A percentile compares a stretch with the other conserved stretches of the same genome.
phyloP scores from a whole-genome alignment of 2,888 invertebrate species.

The Prosapia bicincta region DNA sequence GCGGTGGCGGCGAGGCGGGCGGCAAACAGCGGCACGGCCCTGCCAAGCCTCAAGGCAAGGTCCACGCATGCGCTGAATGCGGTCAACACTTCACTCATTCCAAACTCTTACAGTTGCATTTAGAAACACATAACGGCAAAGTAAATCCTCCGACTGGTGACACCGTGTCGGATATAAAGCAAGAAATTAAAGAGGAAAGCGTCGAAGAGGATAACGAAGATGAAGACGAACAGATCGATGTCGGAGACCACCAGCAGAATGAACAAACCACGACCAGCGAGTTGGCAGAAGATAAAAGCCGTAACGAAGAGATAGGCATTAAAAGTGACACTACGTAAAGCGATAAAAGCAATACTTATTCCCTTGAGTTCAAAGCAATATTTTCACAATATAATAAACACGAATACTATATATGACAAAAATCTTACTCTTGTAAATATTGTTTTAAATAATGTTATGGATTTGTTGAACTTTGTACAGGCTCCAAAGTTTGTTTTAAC shows the following conservation, averaged over 20 bases:
- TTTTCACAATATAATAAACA: no score
- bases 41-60: constrained; percentile 7
- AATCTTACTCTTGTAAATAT: not conserved
- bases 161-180: constrained; percentile 7
- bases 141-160: not conserved
- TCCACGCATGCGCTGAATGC: not conserved
- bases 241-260: constrained; percentile 18
- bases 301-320: not conserved
- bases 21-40: constrained; percentile 5
- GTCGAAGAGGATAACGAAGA: constrained; percentile 18
- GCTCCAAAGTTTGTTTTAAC: no score
- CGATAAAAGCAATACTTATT: no score
- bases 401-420: not conserved
- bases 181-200: constrained; percentile 27
- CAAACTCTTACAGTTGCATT: not conserved
- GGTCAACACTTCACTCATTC: not conserved
- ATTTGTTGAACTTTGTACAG: not conserved
- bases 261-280: not conserved
- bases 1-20: not conserved
- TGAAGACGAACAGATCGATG: constrained; percentile 30
- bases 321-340: not conserved
- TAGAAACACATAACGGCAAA: not conserved
- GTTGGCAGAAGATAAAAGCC: not conserved
- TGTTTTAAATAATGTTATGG: not conserved
- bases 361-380: no score